Conservation (phyloP, 2,113 vertebrate species). For the Chelonoidis abingdonii region DNA sequence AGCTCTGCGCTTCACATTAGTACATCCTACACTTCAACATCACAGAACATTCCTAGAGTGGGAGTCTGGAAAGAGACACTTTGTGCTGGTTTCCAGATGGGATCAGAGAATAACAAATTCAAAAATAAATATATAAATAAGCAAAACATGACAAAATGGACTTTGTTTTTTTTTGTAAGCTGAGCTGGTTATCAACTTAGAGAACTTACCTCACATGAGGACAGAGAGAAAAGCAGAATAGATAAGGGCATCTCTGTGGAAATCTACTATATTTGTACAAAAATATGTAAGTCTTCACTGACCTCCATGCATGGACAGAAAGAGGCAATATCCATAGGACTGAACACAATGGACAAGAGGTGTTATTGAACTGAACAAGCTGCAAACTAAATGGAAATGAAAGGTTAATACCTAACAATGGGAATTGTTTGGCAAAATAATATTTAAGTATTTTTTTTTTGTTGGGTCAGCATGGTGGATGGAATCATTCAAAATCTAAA, state of each 20-base stretch:
- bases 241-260: neutral
- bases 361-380: neutral
- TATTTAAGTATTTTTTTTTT: neutral
- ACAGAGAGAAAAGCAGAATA: neutral
- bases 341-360: neutral
- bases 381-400: neutral
- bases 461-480: neutral
- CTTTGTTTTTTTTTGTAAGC: neutral
- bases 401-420: neutral
- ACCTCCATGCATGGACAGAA: neutral
- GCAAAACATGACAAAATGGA: neutral
- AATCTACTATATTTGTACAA: neutral
- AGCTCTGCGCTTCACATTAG: neutral
- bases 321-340: neutral
- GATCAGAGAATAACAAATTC: neutral
- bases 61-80: slow-evolving; percentile 2
- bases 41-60: neutral
- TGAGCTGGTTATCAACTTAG: neutral
- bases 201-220: neutral
- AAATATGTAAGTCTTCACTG: neutral
- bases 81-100: slow-evolving; percentile 27
- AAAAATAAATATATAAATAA: slow-evolving; percentile 14
- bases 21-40: slow-evolving; percentile 25
- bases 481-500: neutral
- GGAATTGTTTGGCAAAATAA: neutral